Conservation (phyloP, 2,113 vertebrate genomes). For the Hepsetus odoe region DNA sequence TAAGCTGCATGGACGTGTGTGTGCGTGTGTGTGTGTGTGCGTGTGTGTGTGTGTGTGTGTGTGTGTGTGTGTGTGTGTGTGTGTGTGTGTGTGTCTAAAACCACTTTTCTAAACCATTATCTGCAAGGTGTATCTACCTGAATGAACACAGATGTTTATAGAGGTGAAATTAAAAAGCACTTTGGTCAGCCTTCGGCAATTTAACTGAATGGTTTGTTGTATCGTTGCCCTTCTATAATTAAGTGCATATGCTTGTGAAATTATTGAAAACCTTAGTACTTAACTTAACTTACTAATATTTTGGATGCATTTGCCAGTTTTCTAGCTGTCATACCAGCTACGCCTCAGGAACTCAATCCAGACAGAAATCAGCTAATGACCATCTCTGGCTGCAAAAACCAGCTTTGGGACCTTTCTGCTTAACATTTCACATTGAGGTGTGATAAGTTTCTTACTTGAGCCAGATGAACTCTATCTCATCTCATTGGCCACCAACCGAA, state of each 20-base stretch:
- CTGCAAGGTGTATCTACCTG: conserved; percentile 26
- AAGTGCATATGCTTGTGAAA: conserved; percentile 14
- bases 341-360: no score
- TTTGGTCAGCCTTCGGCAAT: conserved; percentile 3
- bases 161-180: conserved; percentile 37
- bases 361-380: no score
- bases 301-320: no score
- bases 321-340: no score
- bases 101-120: neutral
- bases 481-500: neutral
- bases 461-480: no score
- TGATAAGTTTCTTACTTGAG: no score
- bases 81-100: conserved; percentile 23
- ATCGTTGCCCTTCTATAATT: conserved; percentile 20
- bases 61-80: no score
- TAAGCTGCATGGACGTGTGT: conserved; percentile 31
- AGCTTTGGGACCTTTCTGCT: no score
- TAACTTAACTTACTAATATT: conserved; percentile 37
- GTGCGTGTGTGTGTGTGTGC: conserved; percentile 1
- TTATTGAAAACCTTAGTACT: conserved; percentile 17
- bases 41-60: no score
- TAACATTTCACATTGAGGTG: no score
- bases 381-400: no score
- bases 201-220: conserved; percentile 29
- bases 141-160: conserved; percentile 10